These are phyloP conservation scores for Drosophila testacea DNA, from an alignment of 2,888 invertebrate species.

Conservation along the genomic window DNA sequence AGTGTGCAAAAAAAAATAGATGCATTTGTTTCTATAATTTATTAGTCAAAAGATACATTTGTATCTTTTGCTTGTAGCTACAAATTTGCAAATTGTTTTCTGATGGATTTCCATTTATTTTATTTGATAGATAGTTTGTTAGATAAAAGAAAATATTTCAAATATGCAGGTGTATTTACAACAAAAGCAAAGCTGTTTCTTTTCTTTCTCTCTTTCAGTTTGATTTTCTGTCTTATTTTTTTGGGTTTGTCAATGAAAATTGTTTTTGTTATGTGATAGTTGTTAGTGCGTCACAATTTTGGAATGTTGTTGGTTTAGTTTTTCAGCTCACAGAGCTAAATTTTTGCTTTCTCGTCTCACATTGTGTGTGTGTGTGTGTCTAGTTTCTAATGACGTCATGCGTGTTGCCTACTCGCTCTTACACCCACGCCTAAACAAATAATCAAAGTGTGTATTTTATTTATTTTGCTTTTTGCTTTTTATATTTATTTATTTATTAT, in stretches of 20 bases:
- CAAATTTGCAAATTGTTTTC: slow-evolving; percentile 8
- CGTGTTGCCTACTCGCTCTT: slow-evolving; percentile 5
- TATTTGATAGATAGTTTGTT: neutral
- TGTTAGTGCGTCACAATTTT: slow-evolving; percentile 63
- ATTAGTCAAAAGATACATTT: slow-evolving; percentile 18
- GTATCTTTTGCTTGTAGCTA: too few relatives aligned
- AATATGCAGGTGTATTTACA: slow-evolving; percentile 12
- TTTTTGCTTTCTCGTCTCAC: slow-evolving; percentile 19
- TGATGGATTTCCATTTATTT: slow-evolving; percentile 8
- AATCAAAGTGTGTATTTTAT: slow-evolving; percentile 6
- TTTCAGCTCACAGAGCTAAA: slow-evolving; percentile 23
- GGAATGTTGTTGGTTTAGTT: slow-evolving; percentile 72
- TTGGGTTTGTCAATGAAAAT: slow-evolving; percentile 62
- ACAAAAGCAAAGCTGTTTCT: slow-evolving; percentile 1
- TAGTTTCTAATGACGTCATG: slow-evolving; percentile 24
- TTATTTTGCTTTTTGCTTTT: neutral
- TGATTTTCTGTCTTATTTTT: neutral
- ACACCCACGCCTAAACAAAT: slow-evolving; percentile 14
- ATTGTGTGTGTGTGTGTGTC: neutral
- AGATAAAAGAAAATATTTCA: neutral
- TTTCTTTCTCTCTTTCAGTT: neutral
- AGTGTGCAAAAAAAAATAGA: too few relatives aligned
- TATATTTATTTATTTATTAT: slow-evolving; percentile 27
- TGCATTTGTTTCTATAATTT: neutral
- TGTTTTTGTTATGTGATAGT: slow-evolving; percentile 23